A percentile compares a stretch with the other conserved stretches of the same genome.
These are phyloP conservation scores for Patella caerulea DNA, from an alignment of 2,888 invertebrate genomes.

Conservation along the genomic window DNA sequence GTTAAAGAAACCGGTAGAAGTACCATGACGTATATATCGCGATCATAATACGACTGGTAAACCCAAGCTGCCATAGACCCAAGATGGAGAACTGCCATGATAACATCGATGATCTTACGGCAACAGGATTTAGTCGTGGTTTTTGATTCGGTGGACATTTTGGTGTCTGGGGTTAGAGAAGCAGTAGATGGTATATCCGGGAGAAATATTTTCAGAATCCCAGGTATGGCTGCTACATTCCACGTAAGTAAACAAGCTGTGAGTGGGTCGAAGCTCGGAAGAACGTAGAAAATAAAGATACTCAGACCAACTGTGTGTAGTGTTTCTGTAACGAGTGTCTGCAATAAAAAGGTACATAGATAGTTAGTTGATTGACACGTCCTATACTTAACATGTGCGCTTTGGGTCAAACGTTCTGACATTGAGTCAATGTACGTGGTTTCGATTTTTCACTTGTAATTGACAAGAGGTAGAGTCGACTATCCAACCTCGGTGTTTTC, in stretches of 20 bases:
- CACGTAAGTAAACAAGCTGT: conserved; percentile 1
- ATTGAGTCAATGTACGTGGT: too few relatives aligned
- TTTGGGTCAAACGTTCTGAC: too few relatives aligned
- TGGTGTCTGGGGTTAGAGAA: neutral
- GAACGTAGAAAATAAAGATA: conserved; percentile 13
- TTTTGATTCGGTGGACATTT: conserved; percentile 4
- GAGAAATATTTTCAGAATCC: conserved; percentile 21
- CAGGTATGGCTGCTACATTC: conserved; percentile 20
- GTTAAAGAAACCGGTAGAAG: conserved; percentile 14
- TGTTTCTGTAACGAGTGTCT: conserved; percentile 17
- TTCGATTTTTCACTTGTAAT: too few relatives aligned
- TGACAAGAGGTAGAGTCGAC: too few relatives aligned
- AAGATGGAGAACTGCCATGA: conserved; percentile 21
- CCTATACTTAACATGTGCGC: too few relatives aligned
- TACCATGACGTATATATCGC: neutral
- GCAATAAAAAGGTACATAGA: neutral
- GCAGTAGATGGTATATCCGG: neutral
- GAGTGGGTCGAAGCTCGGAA: conserved; percentile 12
- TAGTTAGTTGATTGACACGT: too few relatives aligned
- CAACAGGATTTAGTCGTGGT: conserved; percentile 24
- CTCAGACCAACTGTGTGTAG: conserved; percentile 15
- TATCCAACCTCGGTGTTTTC: too few relatives aligned
- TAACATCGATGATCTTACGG: conserved; percentile 25
- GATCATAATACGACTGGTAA: conserved; percentile 7
- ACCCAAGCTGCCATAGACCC: conserved; percentile 14